Evolutionary conservation across 1,140 invertebrate genomes (phyloP), one percentile per base, ranked within the genome.

Genomic region (Bombus fervidus): DNA sequence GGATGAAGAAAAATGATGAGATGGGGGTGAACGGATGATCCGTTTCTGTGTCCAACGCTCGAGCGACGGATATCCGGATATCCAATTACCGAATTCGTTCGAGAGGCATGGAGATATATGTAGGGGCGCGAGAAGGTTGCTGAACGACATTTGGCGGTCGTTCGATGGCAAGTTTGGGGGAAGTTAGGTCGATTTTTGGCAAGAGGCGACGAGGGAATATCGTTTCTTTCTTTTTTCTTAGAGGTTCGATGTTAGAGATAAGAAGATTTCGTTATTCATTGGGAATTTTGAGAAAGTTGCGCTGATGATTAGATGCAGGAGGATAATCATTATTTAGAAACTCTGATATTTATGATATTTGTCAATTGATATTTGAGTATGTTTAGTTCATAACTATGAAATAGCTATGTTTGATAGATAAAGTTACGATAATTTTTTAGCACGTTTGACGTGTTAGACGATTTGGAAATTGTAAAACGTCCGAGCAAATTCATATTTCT

Each of bases 21-120:
- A 25, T 2, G 25, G 8, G 31, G 62, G 47, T 31, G 34, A 85
- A 81, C 68, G 69, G 74, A 88, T 89, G 10, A 85, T 88, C 77
- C 87, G 73, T 88, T 89, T 62, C 73, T 77, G 57, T n/a, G 68
- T 64, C n/a, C 43, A 31, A 69, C 37, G 69, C 13, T 47, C 47
- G 76, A 86, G 83, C 53, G 62, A 41, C 83, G 87, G 82, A 87
- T 71, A 75, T 87, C 74, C 79, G 87, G 74, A 69, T 89, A 71
- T 89, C 84, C 31, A 66, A 83, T 86, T 89, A 83, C 64, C 64
- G 37, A 86, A 89, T 74, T 88, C 69, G 39, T 15, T 34, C n/a
- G 39, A 22, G n/a, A 69, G 41, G 22, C 13, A 37, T 8, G 15
- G 3, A 66, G 3, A 13, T 31, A 79, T 62, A 62, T 62, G 28